Evolutionary conservation across 2,797 vertebrate species (phyloP), one percentile per base, ranked within the genome.

Genomic region (Enteromius afrohamiltoni): DNA sequence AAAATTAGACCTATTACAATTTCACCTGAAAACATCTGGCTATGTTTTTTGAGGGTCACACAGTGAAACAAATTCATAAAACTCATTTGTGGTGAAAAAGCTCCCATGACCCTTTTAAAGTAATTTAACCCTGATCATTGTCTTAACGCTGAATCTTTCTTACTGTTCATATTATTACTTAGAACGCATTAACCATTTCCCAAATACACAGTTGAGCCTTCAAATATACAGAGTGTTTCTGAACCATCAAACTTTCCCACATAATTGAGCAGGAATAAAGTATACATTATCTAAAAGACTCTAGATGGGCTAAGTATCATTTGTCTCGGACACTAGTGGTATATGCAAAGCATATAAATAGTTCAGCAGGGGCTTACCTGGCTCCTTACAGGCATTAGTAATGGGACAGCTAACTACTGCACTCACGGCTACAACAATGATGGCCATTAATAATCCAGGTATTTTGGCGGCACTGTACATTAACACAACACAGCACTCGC

Each of bases 301-400:
- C 74, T 60, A 65, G 67, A 84, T 84, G 78, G 58, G 47, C 62
- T 42, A 75, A 0, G 11, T 64, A 34, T 85, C 60, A 83, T 89
- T 85, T 77, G 19, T 31, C 68, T 82, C 64, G 82, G 58, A 83
- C 84, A 74, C 42, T 47, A 37, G 34, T 86, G 51, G 51, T 83
- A 82, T 78, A 85, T 70, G 70, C 75, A 60, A 90, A 90, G 92
- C 91, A 88, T 89, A 92, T 92, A 88, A 93, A 93, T 91, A 93
- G 91, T 89, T 89, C 82, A 87, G 79, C 77, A 83, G 77, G 73
- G 19, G 62, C 47, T 47, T 79, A 71, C 67, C 42, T 45, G 68
- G 4, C 68, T 77, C 47, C 77, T 73, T 26, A 80, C 49, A 83
- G 26, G 45, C 49, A 49, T 21, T 29, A 51, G 62, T 60, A 82